Conservation (phyloP, 2,888 invertebrate genomes). For the Megalurothrips usitatus region DNA sequence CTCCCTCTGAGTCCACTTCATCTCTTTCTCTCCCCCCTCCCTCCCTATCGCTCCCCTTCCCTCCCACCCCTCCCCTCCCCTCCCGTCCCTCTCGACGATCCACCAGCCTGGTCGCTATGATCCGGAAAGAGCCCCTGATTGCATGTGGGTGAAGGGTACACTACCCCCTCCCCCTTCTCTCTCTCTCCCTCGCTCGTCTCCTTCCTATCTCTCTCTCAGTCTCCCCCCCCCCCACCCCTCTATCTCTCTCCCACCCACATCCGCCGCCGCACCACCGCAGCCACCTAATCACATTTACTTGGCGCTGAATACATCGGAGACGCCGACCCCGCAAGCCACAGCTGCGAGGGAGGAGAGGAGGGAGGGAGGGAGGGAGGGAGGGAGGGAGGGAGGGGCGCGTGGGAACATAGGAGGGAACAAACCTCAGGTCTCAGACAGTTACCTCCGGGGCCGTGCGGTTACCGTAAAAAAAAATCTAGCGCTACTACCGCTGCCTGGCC, state of each 20-base stretch:
- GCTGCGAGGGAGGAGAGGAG: background rate
- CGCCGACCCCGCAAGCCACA: background rate
- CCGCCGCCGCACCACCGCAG: background rate
- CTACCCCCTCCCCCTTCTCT: background rate
- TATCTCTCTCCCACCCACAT: background rate
- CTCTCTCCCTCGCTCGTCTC: background rate
- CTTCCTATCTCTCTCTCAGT: background rate
- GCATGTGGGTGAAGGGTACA: slow-evolving; percentile 20
- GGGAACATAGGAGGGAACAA: too few relatives aligned
- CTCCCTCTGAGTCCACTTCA: background rate
- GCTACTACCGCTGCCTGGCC: too few relatives aligned
- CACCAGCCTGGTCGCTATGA: background rate
- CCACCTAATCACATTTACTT: slow-evolving; percentile 25
- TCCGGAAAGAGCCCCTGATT: slow-evolving; percentile 25
- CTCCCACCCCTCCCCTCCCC: background rate
- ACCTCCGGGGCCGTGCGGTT: too few relatives aligned
- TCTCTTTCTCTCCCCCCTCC: background rate
- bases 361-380: background rate
- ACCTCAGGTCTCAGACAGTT: too few relatives aligned
- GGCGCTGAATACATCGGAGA: slow-evolving; percentile 7
- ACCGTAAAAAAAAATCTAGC: too few relatives aligned
- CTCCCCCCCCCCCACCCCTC: background rate
- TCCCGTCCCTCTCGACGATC: background rate
- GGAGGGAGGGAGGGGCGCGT: background rate
- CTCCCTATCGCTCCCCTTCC: background rate